Base-by-base conservation (phyloP, 2,113 vertebrate species). In the Polyodon spathula region DNA sequence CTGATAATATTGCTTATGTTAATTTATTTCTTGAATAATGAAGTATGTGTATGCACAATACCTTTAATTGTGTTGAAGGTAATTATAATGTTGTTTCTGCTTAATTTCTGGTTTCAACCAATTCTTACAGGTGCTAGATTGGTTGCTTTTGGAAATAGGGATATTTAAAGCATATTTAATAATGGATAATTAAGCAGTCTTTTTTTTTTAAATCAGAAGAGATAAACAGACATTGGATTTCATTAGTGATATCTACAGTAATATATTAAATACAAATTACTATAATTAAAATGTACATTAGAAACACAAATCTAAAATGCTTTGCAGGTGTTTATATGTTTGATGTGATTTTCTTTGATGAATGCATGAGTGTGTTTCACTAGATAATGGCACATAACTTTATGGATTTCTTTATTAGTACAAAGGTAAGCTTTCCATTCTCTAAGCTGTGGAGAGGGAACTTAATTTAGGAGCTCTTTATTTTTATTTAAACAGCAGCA, bases 51-150 rank as follows among this genome's bases (percentile, higher is more conserved):
- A 61, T 61, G 59, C 46, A n/a, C n/a, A 40, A 41, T 40, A 53
- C 59, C 46, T 38, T 40, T 51, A 40, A 48, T 53, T 41, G 50
- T 51, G 37, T 39, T 61, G 59, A 61, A 61, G 52, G 46, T 41
- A 61, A 61, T 61, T 52, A 61, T 51, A 37, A 50, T 27, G 27
- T 10, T 43, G 46, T 53, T 61, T 61, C 50, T 52, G 59, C 50
- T 51, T 60, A 50, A 61, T 61, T 61, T 61, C 16, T 40, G 14
- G n/a, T 52, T 17, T 37, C 15, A 37, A 38, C 8, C 46, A 51
- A 50, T 61, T 8, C 50, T 51, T 37, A 14, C 41, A 10, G 12
- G 5, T 37, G 5, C 0, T 27, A 54, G 53, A 2, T 27, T 54
- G 16, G 53, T 60, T 15, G 40, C 38, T 9, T 60, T 40, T 38